Evolutionary conservation across 2,888 invertebrate species (phyloP).

Genomic region (Trachelus tabidus): DNA sequence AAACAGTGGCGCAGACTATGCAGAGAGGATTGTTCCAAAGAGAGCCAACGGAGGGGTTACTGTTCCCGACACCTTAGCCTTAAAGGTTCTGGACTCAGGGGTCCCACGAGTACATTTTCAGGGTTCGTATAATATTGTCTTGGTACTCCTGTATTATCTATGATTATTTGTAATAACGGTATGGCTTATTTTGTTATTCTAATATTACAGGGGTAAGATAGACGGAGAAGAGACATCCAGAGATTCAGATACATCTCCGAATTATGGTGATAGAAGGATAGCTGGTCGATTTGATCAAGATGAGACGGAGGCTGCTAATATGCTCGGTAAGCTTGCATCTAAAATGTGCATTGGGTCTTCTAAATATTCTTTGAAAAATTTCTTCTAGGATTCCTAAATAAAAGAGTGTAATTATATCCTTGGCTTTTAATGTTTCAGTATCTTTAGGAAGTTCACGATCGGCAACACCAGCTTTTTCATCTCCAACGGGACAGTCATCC

Average conservation of each 20-base stretch:
- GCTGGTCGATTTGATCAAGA: conserved; percentile 90
- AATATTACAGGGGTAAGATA: conserved; percentile 68
- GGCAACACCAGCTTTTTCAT: conserved; percentile 90
- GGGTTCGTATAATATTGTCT: conserved; percentile 40
- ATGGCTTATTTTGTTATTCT: background rate
- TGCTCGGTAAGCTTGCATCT: conserved; percentile 77
- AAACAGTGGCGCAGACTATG: conserved; percentile 99
- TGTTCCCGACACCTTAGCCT: conserved; percentile 96
- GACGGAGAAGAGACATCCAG: conserved; percentile 91
- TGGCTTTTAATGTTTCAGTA: conserved; percentile 68
- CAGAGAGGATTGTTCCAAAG: conserved; percentile 94
- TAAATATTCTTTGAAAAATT: background rate
- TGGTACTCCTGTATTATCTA: background rate
- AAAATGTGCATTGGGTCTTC: background rate
- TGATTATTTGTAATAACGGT: background rate
- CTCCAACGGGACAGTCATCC: conserved; percentile 77
- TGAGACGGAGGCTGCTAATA: conserved; percentile 96
- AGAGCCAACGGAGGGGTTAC: conserved; percentile 96
- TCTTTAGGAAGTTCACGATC: conserved; percentile 94
- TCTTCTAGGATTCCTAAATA: background rate
- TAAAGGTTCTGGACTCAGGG: conserved; percentile 72
- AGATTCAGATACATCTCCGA: conserved; percentile 91
- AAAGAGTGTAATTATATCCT: background rate
- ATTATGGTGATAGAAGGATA: conserved; percentile 78
- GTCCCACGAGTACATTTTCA: conserved; percentile 56